These are phyloP conservation scores for Drosophila sechellia DNA, from an alignment of 1,140 invertebrate species.

Conservation along the genomic window DNA sequence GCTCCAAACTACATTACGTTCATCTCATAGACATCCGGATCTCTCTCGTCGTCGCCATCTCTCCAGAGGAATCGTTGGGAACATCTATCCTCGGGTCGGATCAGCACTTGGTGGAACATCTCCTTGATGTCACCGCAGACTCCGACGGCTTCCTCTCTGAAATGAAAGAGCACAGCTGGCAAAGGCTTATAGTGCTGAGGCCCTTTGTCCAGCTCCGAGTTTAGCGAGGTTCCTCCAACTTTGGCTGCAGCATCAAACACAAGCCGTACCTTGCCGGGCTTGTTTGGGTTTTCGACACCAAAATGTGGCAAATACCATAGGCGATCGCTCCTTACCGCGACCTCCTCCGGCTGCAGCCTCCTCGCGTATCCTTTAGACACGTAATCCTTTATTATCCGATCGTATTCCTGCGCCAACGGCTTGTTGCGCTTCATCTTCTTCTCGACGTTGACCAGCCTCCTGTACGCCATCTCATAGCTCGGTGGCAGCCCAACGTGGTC, in stretches of 20 bases:
- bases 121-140: neutral
- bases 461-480: constrained; percentile 1
- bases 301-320: too few relatives aligned
- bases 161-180: neutral
- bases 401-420: neutral
- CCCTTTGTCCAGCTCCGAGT: neutral
- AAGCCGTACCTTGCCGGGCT: neutral
- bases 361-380: neutral
- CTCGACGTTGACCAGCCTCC: neutral
- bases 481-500: constrained; percentile 1
- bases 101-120: neutral
- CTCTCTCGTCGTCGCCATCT: neutral
- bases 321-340: too few relatives aligned
- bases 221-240: neutral
- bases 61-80: neutral
- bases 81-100: neutral
- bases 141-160: neutral
- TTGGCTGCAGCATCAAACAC: neutral
- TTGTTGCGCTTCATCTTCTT: neutral
- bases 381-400: neutral
- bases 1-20: neutral
- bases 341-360: too few relatives aligned
- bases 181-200: neutral
- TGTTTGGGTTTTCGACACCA: neutral
- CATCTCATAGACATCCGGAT: constrained; percentile 1